Evolutionary conservation across 2,888 invertebrate genomes (phyloP).

Genomic region (Eupithecia exiguata): DNA sequence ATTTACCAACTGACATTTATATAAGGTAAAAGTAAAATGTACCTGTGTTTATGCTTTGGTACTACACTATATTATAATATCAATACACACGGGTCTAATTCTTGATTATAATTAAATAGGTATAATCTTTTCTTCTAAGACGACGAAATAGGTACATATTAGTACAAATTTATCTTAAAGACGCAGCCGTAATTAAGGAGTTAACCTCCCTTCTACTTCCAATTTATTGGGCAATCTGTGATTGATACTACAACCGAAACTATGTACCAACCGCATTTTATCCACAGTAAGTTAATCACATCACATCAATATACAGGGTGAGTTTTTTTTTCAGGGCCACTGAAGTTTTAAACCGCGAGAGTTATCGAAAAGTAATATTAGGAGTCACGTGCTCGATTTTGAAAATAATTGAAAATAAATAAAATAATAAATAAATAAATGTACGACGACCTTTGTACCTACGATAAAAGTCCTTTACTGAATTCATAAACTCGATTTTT

Average conservation of each 20-base stretch:
- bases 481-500: too few species aligned
- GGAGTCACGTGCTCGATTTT: too few species aligned
- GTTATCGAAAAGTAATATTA: too few species aligned
- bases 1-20: neutral
- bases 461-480: too few species aligned
- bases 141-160: neutral
- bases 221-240: neutral
- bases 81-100: neutral
- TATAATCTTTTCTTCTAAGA: neutral
- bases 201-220: neutral
- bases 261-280: neutral
- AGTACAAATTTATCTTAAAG: neutral
- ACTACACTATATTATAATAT: neutral
- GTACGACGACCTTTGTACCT: too few species aligned
- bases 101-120: neutral
- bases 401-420: too few species aligned
- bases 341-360: too few species aligned
- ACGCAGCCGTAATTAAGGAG: neutral
- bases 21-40: neutral
- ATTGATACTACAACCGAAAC: neutral
- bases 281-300: neutral
- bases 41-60: neutral
- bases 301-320: neutral
- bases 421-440: too few species aligned
- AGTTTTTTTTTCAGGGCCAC: too few species aligned